Base-by-base conservation (phyloP, 2,888 invertebrate species). In the Mycalesis mineus region DNA sequence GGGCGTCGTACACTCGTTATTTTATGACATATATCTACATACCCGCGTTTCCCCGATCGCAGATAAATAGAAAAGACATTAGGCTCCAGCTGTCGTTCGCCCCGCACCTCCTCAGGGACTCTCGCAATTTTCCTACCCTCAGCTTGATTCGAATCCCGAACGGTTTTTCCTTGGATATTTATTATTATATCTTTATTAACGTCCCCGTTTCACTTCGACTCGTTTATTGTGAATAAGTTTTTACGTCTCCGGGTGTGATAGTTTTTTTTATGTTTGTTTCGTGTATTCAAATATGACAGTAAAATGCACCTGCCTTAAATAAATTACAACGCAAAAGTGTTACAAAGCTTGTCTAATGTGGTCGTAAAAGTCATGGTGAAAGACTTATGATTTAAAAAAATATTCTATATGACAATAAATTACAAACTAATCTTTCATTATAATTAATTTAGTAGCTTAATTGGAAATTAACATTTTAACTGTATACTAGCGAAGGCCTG, bases 171-270 rank as follows among this genome's bases (percentile, higher is more conserved):
- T 65, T 65, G 75, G 71, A 83, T 88, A 88, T 89, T 89, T 89
- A 89, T 88, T 88, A 87, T 86, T 85, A 88, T 85, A 82, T 86
- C 87, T 86, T 85, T 88, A 88, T 88, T 88, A 87, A 86, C 85
- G 78, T 76, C 69, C 72, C 68, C 72, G 70, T 77, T 78, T 74
- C 75, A 75, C 78, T 77, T 75, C 75, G 77, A 77, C 72, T 73
- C 73, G 75, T 84, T 81, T 83, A 78, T 80, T 77, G 77, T 76
- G 72, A 75, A 80, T 71, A 77, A 84, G 81, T 84, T 85, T 84
- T 80, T 65, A 67, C 64, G 71, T 71, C 75, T 65, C 72, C 70
- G 63, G 55, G 63, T 74, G 70, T 78, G 75, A 79, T 81, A 77
- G 75, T 75, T 82, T 79, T 49, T 33, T 33, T 39, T 31, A 13